phyloP scores from a whole-genome alignment of 2,113 vertebrate species.

The Vombatus ursinus region DNA sequence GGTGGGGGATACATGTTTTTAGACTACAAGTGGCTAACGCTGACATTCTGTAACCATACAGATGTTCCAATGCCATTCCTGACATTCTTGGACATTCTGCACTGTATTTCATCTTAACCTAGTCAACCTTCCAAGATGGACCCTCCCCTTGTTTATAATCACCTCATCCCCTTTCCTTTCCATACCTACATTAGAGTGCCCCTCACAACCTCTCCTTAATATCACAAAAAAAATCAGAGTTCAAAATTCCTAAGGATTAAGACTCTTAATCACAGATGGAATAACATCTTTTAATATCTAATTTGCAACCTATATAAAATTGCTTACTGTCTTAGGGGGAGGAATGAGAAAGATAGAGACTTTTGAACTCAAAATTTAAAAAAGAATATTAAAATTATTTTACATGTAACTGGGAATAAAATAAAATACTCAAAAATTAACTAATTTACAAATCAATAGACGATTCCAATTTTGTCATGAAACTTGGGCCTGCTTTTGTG shows the following conservation, averaged over 20 bases:
- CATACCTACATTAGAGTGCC: neutral
- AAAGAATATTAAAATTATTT: neutral
- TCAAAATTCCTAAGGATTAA: constrained; percentile 29
- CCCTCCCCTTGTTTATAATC: neutral
- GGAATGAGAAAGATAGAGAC: neutral
- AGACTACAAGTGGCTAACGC: constrained; percentile 51
- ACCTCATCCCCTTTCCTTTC: neutral
- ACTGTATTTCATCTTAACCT: constrained; percentile 18
- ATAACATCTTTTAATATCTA: neutral
- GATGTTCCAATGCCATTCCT: constrained; percentile 27
- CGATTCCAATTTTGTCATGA: neutral
- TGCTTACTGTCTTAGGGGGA: neutral
- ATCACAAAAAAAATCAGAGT: neutral
- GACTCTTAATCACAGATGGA: neutral
- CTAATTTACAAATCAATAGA: neutral
- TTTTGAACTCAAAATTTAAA: neutral
- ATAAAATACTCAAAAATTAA: neutral
- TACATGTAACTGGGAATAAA: neutral
- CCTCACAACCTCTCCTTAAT: neutral
- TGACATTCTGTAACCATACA: constrained; percentile 48
- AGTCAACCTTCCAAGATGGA: neutral
- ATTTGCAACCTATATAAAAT: neutral
- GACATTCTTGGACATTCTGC: constrained; percentile 50
- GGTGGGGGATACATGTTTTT: constrained; percentile 55
- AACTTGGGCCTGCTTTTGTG: neutral